Conservation (phyloP, 2,113 vertebrate species). For the Orientallactaga bullata region DNA sequence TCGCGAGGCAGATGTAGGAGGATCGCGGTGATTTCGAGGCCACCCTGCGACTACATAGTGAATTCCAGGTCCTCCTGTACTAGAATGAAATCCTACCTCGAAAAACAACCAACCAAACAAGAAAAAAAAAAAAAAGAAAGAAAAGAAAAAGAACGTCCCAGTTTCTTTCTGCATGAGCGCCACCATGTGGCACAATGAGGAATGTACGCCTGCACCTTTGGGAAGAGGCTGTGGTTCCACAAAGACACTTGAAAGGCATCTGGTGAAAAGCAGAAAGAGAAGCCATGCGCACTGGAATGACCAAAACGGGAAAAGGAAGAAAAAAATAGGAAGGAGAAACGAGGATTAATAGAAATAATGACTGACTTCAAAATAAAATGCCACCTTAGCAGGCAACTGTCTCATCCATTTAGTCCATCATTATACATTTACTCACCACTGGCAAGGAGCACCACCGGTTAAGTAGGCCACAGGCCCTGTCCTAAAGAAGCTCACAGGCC, state of each 20-base stretch:
- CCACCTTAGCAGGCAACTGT: not conserved
- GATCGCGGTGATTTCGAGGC: no score
- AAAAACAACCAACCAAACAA: no score
- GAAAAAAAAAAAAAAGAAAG: no score
- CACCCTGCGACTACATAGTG: no score
- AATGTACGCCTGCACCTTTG: not conserved
- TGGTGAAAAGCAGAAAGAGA: not conserved
- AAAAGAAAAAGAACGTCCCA: no score
- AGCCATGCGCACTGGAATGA: not conserved
- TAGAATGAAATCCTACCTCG: no score
- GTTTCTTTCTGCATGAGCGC: not conserved
- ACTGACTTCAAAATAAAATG: not conserved
- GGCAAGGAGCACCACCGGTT: not conserved
- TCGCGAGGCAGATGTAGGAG: no score
- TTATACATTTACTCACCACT: not conserved
- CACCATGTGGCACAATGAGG: constrained; percentile 6
- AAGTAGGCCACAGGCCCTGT: not conserved
- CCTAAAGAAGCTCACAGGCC: not conserved
- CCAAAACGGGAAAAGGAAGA: not conserved
- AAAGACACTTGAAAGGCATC: not conserved
- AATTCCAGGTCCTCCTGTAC: no score
- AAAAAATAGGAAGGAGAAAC: not conserved
- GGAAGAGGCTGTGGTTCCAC: not conserved
- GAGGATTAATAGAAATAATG: not conserved
- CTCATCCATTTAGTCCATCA: not conserved